Percentiles rank a stretch among this genome's conserved stretches.
Evolutionary conservation across 2,797 vertebrate genomes (phyloP).

Genomic region (Diplodus puntazzo): DNA sequence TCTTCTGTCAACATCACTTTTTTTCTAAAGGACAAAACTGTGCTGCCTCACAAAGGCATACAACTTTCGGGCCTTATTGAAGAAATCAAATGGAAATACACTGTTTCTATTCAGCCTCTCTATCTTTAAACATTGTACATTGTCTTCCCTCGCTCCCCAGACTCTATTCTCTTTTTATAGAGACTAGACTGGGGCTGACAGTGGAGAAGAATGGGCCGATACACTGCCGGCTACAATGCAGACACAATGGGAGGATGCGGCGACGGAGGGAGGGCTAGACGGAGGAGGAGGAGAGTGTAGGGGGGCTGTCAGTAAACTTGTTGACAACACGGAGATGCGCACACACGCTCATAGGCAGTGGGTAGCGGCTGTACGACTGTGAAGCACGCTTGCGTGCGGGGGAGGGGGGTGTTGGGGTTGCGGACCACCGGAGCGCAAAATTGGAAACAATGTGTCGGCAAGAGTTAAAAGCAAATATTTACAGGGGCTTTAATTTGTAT

Average conservation of each 20-base stretch:
- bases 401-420: conserved; percentile 35
- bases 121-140: conserved; percentile 26
- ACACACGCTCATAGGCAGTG: neutral
- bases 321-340: conserved; percentile 44
- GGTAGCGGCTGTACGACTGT: neutral
- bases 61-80: conserved; percentile 8
- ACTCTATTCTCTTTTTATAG: conserved; percentile 40
- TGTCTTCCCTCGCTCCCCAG: conserved; percentile 28
- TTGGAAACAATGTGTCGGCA: conserved; percentile 81
- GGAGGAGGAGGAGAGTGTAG: conserved; percentile 24
- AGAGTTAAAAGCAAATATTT: conserved; percentile 87
- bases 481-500: conserved; percentile 80
- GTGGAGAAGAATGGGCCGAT: conserved; percentile 53
- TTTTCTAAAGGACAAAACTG: neutral
- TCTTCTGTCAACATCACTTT: neutral
- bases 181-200: conserved; percentile 49
- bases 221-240: conserved; percentile 53
- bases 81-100: neutral
- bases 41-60: neutral
- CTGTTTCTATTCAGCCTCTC: conserved; percentile 14
- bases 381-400: conserved; percentile 15
- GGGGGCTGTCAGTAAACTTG: conserved; percentile 47
- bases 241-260: conserved; percentile 59
- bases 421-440: conserved; percentile 78
- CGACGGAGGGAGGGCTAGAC: conserved; percentile 39